Evolutionary conservation across 2,113 vertebrate species (phyloP).

Genomic region (Hypomesus transpacificus): DNA sequence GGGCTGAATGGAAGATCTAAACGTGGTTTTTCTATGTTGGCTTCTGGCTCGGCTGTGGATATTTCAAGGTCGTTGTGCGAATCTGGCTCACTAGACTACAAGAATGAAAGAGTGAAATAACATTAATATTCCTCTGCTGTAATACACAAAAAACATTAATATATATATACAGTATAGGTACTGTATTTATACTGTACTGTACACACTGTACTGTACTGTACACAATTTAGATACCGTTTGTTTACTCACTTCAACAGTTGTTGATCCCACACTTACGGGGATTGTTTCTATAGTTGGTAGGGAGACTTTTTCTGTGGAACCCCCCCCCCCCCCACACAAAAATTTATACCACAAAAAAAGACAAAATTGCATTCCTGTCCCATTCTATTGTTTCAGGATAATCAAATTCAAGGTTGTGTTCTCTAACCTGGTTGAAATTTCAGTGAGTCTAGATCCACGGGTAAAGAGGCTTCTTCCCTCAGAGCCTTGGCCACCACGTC

Average conservation of each 20-base stretch:
- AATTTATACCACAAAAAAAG: slow-evolving; percentile 3
- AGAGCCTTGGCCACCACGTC: slow-evolving; percentile 76
- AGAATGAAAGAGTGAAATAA: slow-evolving; percentile 4
- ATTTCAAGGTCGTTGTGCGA: slow-evolving; percentile 56
- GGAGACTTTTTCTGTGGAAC: slow-evolving; percentile 4
- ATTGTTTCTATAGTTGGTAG: background rate
- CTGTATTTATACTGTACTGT: background rate
- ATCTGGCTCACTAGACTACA: slow-evolving; percentile 53
- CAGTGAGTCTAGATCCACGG: slow-evolving; percentile 76
- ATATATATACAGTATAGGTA: slow-evolving; percentile 8
- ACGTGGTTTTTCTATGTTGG: slow-evolving; percentile 4
- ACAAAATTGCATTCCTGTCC: background rate
- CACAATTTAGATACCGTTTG: too few relatives aligned
- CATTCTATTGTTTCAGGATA: background rate
- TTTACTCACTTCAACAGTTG: slow-evolving; percentile 16
- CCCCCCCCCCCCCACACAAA: background rate
- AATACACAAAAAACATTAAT: background rate
- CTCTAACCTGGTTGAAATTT: slow-evolving; percentile 69
- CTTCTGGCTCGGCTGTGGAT: slow-evolving; percentile 30
- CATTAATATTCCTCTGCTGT: background rate
- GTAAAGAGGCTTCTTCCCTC: slow-evolving; percentile 76
- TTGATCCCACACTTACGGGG: background rate
- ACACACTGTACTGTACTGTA: too few relatives aligned
- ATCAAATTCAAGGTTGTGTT: background rate
- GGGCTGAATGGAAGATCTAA: slow-evolving; percentile 35